These are phyloP conservation scores for Anoura caudifer DNA, from an alignment of 2,113 vertebrate genomes.

Conservation along the genomic window DNA sequence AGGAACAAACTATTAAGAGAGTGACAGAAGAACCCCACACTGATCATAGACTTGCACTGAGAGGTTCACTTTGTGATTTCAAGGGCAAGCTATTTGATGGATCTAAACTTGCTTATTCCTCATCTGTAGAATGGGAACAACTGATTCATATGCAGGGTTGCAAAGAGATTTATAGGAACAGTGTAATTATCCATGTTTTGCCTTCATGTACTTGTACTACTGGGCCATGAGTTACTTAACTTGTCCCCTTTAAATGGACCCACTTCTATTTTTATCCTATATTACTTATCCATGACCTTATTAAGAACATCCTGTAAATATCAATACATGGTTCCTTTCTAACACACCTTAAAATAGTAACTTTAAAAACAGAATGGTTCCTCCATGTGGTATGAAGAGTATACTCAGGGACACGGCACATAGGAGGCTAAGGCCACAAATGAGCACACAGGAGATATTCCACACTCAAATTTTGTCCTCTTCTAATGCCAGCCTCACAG, in stretches of 20 bases:
- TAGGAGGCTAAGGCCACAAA: not conserved
- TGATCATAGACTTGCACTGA: not conserved
- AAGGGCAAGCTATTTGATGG: no score
- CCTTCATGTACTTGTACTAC: not conserved
- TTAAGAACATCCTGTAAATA: not conserved
- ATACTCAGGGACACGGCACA: accelerated
- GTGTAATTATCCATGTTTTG: not conserved
- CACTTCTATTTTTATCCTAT: not conserved
- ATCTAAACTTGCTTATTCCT: not conserved
- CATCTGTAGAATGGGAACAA: not conserved
- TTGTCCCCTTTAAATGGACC: not conserved
- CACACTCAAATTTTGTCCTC: accelerated
- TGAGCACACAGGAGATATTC: accelerated
- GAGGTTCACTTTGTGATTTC: not conserved
- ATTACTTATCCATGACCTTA: not conserved
- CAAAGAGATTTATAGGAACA: not conserved
- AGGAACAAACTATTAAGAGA: accelerated
- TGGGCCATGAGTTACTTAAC: not conserved
- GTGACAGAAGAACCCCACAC: not conserved
- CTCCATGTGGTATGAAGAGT: accelerated
- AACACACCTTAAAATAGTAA: not conserved
- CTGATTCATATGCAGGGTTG: no score
- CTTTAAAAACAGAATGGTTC: not conserved
- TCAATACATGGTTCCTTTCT: not conserved
- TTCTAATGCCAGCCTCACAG: not conserved